phyloP scores from a whole-genome alignment of 2,888 invertebrate species.

The Eupithecia centaureata region DNA sequence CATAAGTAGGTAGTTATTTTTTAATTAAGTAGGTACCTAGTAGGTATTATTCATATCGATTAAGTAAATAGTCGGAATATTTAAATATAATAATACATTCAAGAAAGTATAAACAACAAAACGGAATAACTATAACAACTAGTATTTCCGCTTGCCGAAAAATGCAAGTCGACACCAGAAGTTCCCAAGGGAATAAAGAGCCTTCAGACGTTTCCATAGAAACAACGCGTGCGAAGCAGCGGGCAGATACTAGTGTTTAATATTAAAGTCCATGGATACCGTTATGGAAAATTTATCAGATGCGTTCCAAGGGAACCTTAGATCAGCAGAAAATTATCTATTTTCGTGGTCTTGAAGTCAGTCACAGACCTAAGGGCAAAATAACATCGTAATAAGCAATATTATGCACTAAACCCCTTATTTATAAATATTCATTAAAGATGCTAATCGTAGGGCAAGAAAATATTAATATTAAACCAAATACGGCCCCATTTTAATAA shows the following conservation, averaged over 20 bases:
- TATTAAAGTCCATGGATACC: not conserved
- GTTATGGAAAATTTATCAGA: not conserved
- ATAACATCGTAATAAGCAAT: conserved; percentile 9
- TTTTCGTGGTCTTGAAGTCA: not conserved
- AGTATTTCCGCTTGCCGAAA: too few species aligned
- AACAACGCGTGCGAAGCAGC: too few species aligned
- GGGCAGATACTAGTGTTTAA: not conserved
- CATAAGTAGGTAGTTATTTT: too few species aligned
- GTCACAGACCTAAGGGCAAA: not conserved
- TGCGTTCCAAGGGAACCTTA: not conserved
- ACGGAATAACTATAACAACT: too few species aligned
- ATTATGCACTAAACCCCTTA: conserved; percentile 32
- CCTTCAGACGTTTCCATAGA: too few species aligned
- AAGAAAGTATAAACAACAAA: too few species aligned
- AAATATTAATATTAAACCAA: conserved; percentile 47
- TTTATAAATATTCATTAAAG: conserved; percentile 58
- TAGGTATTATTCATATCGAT: too few species aligned
- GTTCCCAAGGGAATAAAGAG: too few species aligned
- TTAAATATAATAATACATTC: too few species aligned
- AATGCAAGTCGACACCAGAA: too few species aligned
- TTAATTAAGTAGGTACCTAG: too few species aligned
- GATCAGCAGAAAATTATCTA: not conserved
- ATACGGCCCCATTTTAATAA: conserved; percentile 49
- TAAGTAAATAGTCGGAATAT: too few species aligned
- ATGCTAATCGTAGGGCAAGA: conserved; percentile 57